Percentiles rank a stretch among this genome's conserved stretches.
phyloP scores from a whole-genome alignment of 1,140 invertebrate species.

The Acromyrmex echinatior region DNA sequence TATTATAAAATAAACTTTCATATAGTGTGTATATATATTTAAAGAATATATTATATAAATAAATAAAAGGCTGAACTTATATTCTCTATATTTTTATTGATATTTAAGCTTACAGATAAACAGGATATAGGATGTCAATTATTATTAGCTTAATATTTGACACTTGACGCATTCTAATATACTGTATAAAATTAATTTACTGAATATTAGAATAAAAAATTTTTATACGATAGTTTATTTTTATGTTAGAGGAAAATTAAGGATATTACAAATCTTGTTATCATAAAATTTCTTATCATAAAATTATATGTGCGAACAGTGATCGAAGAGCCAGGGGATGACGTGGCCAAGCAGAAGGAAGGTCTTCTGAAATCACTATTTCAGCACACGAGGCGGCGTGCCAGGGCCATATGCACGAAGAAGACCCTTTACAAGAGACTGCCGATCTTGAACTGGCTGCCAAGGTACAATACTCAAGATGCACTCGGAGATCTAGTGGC shows the following conservation, averaged over 20 bases:
- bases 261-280: neutral
- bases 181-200: too few relatives aligned
- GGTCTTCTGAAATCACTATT: conserved; percentile 75
- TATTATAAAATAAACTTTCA: neutral
- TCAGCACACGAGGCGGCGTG: conserved; percentile 81
- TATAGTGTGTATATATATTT: neutral
- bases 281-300: neutral
- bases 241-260: conserved; percentile 16
- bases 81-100: neutral
- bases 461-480: conserved; percentile 90
- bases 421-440: conserved; percentile 91
- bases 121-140: neutral
- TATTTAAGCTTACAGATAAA: neutral
- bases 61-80: neutral
- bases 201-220: too few relatives aligned
- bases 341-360: conserved; percentile 77
- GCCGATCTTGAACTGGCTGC: conserved; percentile 92
- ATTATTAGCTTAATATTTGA: neutral
- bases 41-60: neutral
- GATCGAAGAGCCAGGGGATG: conserved; percentile 82
- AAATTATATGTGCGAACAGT: conserved; percentile 72
- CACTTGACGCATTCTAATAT: too few relatives aligned
- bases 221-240: too few relatives aligned
- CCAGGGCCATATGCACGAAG: conserved; percentile 86
- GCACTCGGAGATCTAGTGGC: conserved; percentile 93